phyloP scores from a whole-genome alignment of 64 coral and sea anemone species.

The Platygyra sinensis region DNA sequence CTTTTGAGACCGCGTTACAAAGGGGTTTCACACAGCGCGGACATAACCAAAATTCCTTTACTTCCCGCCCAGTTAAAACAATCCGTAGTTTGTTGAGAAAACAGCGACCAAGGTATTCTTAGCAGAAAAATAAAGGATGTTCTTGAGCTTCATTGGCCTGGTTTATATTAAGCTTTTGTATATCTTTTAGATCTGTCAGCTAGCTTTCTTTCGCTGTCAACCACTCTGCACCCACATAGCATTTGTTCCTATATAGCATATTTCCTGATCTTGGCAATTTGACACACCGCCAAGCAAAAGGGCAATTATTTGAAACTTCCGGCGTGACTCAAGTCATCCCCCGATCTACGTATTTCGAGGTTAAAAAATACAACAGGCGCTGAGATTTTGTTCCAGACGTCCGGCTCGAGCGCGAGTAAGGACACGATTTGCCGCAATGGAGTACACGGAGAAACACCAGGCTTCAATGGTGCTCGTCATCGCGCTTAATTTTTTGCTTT shows the following conservation, averaged over 20 bases:
- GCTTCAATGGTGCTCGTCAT: neutral
- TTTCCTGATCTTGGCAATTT: neutral
- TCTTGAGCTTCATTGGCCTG: neutral
- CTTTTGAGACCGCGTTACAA: constrained; percentile 12
- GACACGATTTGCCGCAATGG: constrained; percentile 20
- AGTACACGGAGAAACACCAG: neutral
- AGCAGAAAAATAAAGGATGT: neutral
- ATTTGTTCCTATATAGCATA: neutral
- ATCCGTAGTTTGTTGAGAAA: constrained; percentile 18
- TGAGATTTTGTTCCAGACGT: constrained; percentile 24
- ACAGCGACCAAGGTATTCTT: neutral
- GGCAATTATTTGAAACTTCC: constrained; percentile 38
- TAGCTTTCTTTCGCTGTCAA: neutral
- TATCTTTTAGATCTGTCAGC: neutral
- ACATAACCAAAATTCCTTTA: constrained; percentile 36
- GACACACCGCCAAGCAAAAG: constrained; percentile 3
- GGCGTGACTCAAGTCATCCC: constrained; percentile 21
- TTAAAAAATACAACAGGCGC: constrained; percentile 14
- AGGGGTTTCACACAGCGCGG: constrained; percentile 19
- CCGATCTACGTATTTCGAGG: neutral
- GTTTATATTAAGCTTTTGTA: constrained; percentile 10
- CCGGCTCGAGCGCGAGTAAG: constrained; percentile 6
- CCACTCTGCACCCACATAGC: neutral
- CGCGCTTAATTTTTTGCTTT: neutral
- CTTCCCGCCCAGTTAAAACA: constrained; percentile 8